Base-by-base conservation (phyloP, 2,113 vertebrate genomes). In the Litocranius walleri region DNA sequence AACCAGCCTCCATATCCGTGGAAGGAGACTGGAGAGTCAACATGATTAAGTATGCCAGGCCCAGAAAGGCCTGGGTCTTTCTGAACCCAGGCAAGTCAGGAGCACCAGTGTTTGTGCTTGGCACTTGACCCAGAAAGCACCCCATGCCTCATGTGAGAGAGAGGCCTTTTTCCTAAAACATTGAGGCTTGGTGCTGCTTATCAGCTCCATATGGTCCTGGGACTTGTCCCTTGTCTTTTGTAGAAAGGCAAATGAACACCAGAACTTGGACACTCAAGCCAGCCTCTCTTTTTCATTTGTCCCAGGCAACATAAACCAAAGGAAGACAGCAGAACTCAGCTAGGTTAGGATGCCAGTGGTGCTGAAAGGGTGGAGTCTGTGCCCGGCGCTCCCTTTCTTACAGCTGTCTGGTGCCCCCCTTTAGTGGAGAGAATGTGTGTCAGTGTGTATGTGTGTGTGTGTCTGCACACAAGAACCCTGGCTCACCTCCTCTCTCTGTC, bases 401-500 rank as follows among this genome's bases (percentile, higher is more conserved):
- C 11, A 36, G 27, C 74, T 33, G 0, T 48, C 23, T 62, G 5
- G 3, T 6, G 29, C 50, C 57, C 10, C 30, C 25, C 15, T 30
- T 36, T 6, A 3, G 1, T 50, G 23, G 33, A 81, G 25, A 33
- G 67, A 57, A 11, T 10, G 1, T 13, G 13, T 0, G 3, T 12
- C 21, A 3, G 6, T 6, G 17, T 54, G 29, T 15, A 0, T 15
- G 1, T 29, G 71, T 71, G 77, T 59, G 15, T 19, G 0, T 48
- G 45, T 43, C 11, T 43, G 62, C 30, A 5, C 43, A 1, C 3
- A 7, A 14, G 57, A n/a, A 54, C 25, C 45, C 56, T 25, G 10
- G 16, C 48, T 87, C 19, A 45, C 16, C 57, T n/a, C 80, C 27
- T 78, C 43, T 93, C 16, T 0, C 96, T 80, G 83, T 91, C 87